Evolutionary conservation across 1,140 invertebrate species (phyloP), one percentile per base, ranked within the genome.

Genomic region (Ganaspis sp.): DNA sequence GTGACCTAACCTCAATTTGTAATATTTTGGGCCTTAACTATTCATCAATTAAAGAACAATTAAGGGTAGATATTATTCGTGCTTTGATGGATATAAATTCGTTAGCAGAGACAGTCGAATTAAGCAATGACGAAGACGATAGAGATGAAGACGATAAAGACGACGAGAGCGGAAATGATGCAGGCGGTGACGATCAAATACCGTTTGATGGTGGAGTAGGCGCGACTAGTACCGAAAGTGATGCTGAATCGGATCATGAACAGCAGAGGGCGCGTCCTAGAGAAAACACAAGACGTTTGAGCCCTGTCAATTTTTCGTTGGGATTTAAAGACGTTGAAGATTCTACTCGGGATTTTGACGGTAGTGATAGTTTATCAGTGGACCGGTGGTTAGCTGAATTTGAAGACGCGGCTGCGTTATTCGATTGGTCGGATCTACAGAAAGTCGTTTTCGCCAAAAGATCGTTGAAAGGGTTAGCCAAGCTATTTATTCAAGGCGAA

Each of bases 371-470:
- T 34, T 84, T 81, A n/a, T 21, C 84, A 1, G 29, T 88, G 15
- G 72, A 84, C 21, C 80, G 54, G 54, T 88, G 85, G 83, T 80
- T 87, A 11, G 4, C 53, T 0, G 84, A 86, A 70, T 86, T 89
- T 23, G 81, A 88, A 72, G 84, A 87, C n/a, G 76, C 26, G 9
- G 81, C 83, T 0, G 40, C n/a, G 0, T 29, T 86, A 1, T 79
- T 88, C 29, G 69, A 45, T 1, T 87, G 86, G 85, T 77, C 80
- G 15, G 73, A 84, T 21, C 15, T 87, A 26, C 78, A 88, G 45
- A 84, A 81, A 45, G 74, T 83, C 0, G 34, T 86, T 26, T 88
- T 85, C 76, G 85, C 83, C 5, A 87, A 87, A 87, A 86, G 72
- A 83, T n/a, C 81, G 3, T 54, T 88, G 12, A 74, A 15, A 0